Evolutionary conservation across 1,140 invertebrate species (phyloP).

Genomic region (Atopsyche davidsoni): DNA sequence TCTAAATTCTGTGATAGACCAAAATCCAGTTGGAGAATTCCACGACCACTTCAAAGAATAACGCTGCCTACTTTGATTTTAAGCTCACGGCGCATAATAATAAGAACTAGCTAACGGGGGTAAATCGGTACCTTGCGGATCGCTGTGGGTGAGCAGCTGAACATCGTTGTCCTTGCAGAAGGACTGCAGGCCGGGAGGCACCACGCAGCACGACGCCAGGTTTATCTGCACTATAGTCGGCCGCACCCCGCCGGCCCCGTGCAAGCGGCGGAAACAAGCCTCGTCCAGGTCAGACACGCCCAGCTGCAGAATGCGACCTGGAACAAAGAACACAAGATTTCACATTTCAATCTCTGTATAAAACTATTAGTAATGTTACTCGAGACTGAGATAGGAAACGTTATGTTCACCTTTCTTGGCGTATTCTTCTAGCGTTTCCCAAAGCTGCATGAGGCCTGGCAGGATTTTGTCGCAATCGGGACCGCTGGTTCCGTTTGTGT

Average conservation of each 20-base stretch:
- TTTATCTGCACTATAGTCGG: conserved; percentile 94
- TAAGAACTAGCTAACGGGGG: no score
- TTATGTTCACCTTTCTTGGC: conserved; percentile 51
- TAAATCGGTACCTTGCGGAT: conserved; percentile 72
- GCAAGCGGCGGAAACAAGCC: conserved; percentile 66
- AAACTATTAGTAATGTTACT: no score
- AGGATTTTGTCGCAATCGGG: conserved; percentile 52
- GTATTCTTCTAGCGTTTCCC: conserved; percentile 66
- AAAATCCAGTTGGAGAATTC: no score
- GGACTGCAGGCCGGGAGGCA: conserved; percentile 80
- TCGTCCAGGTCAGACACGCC: conserved; percentile 89
- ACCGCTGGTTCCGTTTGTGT: conserved; percentile 31
- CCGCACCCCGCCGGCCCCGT: conserved; percentile 74
- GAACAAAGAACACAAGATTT: not conserved
- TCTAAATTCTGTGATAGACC: no score
- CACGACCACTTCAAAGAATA: no score
- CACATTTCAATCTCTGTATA: no score
- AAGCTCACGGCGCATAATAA: no score
- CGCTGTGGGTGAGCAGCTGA: conserved; percentile 91
- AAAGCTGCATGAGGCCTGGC: conserved; percentile 61
- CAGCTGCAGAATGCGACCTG: conserved; percentile 52
- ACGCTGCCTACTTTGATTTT: no score
- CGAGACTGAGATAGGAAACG: no score
- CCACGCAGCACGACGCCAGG: conserved; percentile 90
- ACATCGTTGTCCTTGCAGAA: conserved; percentile 89